A percentile compares a stretch with the other conserved stretches of the same genome.
These are phyloP conservation scores for Nycticryphes semicollaris DNA, from an alignment of 2,113 vertebrate genomes.

Conservation along the genomic window DNA sequence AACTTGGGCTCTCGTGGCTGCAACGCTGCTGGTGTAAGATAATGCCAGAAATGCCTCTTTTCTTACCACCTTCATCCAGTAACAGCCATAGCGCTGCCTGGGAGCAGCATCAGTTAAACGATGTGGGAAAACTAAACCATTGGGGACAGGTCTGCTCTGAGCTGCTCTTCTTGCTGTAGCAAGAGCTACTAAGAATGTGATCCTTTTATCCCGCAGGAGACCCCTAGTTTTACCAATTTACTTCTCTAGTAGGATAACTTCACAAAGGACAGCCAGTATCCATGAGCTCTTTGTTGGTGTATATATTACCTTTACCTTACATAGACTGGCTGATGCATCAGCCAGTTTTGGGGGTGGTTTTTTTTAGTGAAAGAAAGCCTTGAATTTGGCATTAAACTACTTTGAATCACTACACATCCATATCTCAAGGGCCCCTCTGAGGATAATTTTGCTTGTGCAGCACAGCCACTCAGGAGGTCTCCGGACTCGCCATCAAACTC, in stretches of 20 bases:
- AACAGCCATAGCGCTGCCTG: neutral
- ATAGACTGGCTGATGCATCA: neutral
- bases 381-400: neutral
- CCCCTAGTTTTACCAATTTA: neutral
- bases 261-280: neutral
- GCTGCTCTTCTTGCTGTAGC: neutral
- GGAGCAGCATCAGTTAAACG: neutral
- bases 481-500: neutral
- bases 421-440: too few relatives aligned
- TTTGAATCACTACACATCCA: neutral
- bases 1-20: neutral
- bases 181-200: neutral
- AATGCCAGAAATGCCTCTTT: neutral
- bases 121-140: neutral
- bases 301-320: neutral
- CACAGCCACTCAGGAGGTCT: neutral
- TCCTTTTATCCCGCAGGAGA: neutral
- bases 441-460: neutral
- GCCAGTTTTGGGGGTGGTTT: too few relatives aligned
- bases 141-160: neutral
- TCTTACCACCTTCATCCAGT: neutral
- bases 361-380: neutral
- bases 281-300: neutral
- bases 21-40: neutral
- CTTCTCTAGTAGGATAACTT: neutral